Base-by-base conservation (phyloP, 1,140 invertebrate genomes). In the Drosophila pandora region DNA sequence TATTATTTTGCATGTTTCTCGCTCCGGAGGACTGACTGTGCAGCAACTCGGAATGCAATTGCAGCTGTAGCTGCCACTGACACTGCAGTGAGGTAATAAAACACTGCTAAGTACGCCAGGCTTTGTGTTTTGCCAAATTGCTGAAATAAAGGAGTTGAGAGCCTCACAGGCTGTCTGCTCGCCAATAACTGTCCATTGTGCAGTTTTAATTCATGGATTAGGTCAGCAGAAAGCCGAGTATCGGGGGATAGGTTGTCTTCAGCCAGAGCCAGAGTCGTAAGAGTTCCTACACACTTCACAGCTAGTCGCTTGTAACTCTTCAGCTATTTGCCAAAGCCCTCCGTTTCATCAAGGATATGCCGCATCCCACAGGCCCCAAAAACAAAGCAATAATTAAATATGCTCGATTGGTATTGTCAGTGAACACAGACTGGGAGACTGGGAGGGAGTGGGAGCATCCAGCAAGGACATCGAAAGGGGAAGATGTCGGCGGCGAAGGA, bases 1-100 rank as follows among this genome's bases (percentile, higher is more conserved):
- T 82, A 65, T 78, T 75, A 83, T 74, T 75, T 78, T 58, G 74
- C 79, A 60, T 73, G 73, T 68, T 81, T 45, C 54, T 68, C 41
- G 53, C 13, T 54, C 13, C 7, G n/a, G 22, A 34, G 41, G 41
- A 7, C 10, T 41, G 41, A 7, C 10, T 41, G 39, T 13, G 39
- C 32, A 32, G 17, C 17, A 47, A 23, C 5, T 22, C 3, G 21
- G 9, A 13, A 22, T 21, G 17, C 43, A 55, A 55, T n/a, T 67
- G 49, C 62, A 54, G 22, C 34, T 13, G 34, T 22, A 43, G 22
- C 22, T 53, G 49, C 39, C 48, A 25, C 8, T 17, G 9, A n/a
- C 22, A 60, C 39, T 25, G 65, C 52, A 69, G 65, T 56, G 63
- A 69, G 65, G 63, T 39, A 69, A 69, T 69, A 69, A 69, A 69